These are phyloP conservation scores for Aphaenogaster rudis DNA, from an alignment of 1,140 invertebrate genomes.

Conservation along the genomic window DNA sequence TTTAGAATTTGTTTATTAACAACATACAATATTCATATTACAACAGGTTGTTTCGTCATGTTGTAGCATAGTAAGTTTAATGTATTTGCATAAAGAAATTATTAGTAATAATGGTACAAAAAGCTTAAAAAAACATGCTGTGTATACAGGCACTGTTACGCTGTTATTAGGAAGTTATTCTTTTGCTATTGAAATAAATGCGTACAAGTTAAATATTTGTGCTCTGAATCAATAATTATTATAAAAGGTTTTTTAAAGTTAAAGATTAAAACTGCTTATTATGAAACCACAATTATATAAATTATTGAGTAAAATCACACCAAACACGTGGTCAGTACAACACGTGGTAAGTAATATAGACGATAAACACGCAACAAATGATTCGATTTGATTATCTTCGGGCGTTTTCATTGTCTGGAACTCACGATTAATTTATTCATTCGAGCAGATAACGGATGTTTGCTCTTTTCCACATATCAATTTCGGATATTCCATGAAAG, in stretches of 20 bases:
- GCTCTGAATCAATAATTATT: neutral
- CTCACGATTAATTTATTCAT: conserved; percentile 10
- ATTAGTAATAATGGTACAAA: neutral
- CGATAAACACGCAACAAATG: neutral
- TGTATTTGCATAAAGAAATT: neutral
- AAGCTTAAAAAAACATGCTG: neutral
- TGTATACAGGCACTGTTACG: neutral
- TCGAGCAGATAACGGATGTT: neutral
- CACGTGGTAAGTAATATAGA: neutral
- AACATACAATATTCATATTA: neutral
- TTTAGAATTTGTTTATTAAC: neutral
- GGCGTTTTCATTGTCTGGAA: neutral
- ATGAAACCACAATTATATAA: neutral
- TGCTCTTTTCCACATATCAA: neutral
- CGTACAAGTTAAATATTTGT: neutral
- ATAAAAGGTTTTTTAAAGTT: neutral
- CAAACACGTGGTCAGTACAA: neutral
- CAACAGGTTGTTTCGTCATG: neutral
- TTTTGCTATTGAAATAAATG: neutral
- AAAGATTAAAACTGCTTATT: neutral
- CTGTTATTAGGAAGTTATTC: neutral
- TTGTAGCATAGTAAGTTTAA: neutral
- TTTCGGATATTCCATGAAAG: conserved; percentile 18
- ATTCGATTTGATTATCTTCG: neutral
- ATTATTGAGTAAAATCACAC: neutral